phyloP scores from a whole-genome alignment of 2,888 invertebrate genomes.

The Tachystola acroxantha region DNA sequence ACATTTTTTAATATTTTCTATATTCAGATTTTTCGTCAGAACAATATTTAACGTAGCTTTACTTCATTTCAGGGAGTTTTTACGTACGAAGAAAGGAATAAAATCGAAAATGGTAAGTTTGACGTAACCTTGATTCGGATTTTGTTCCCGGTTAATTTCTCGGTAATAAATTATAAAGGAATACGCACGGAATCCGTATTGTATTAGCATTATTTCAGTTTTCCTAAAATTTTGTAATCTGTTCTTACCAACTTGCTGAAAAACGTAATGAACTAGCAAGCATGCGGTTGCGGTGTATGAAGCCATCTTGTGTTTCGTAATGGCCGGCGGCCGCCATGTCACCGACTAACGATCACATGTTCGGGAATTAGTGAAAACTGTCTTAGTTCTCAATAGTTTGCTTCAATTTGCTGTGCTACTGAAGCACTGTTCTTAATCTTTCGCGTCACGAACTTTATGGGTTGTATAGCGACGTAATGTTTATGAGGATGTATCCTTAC shows the following conservation, averaged over 20 bases:
- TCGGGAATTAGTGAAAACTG: constrained; percentile 10
- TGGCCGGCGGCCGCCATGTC: constrained; percentile 68
- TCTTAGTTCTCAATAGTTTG: background rate
- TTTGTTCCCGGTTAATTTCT: too few species aligned
- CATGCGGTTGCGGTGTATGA: constrained; percentile 41
- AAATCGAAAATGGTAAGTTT: background rate
- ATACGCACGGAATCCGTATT: too few species aligned
- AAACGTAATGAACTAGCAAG: too few species aligned
- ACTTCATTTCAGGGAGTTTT: background rate
- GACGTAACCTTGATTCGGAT: background rate
- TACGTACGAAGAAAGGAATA: background rate
- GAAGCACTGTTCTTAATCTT: background rate
- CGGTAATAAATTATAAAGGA: too few species aligned
- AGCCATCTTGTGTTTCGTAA: constrained; percentile 58
- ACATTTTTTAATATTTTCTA: too few species aligned
- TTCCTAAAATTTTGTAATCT: too few species aligned
- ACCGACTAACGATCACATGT: constrained; percentile 40
- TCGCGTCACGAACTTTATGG: background rate
- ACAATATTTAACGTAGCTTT: background rate
- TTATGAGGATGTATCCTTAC: constrained; percentile 5
- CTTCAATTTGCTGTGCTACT: background rate
- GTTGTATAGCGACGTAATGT: background rate
- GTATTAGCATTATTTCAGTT: too few species aligned
- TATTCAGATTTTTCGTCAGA: too few species aligned
- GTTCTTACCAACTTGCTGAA: too few species aligned